These are phyloP conservation scores for Ligdia adustata DNA, from an alignment of 2,888 invertebrate species.

Conservation along the genomic window DNA sequence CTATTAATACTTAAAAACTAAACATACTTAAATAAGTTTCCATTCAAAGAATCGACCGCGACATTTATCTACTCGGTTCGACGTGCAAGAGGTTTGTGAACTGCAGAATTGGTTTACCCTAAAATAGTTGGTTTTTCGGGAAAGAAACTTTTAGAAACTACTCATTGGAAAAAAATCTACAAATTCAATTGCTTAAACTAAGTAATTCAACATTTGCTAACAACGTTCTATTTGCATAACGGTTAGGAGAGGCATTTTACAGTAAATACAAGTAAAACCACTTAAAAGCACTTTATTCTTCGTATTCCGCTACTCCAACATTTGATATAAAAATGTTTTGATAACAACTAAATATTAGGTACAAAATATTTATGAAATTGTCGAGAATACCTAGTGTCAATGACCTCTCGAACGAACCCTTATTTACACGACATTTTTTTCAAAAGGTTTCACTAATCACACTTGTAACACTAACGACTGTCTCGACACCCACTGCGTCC, in stretches of 20 bases:
- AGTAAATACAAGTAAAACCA: too few relatives aligned
- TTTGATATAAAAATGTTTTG: too few relatives aligned
- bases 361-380: too few relatives aligned
- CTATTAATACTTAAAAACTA: too few relatives aligned
- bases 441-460: constrained; percentile 7
- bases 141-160: constrained; percentile 31
- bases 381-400: too few relatives aligned
- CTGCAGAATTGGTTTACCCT: constrained; percentile 33
- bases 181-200: constrained; percentile 29
- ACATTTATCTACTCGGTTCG: constrained; percentile 28
- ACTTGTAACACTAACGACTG: constrained; percentile 1
- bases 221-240: constrained; percentile 4
- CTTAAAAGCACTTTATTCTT: too few relatives aligned
- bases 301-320: too few relatives aligned
- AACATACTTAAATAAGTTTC: too few relatives aligned
- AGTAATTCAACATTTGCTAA: constrained; percentile 13
- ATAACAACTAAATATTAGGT: too few relatives aligned
- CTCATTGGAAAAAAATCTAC: constrained; percentile 27
- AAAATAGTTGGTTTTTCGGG: constrained; percentile 28
- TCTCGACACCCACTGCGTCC: constrained; percentile 4
- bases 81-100: constrained; percentile 28
- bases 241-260: too few relatives aligned
- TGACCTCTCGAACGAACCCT: not conserved
- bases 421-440: not conserved
- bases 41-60: constrained; percentile 22